Base-by-base conservation (phyloP, 2,113 vertebrate species). In the Delphinapterus leucas region DNA sequence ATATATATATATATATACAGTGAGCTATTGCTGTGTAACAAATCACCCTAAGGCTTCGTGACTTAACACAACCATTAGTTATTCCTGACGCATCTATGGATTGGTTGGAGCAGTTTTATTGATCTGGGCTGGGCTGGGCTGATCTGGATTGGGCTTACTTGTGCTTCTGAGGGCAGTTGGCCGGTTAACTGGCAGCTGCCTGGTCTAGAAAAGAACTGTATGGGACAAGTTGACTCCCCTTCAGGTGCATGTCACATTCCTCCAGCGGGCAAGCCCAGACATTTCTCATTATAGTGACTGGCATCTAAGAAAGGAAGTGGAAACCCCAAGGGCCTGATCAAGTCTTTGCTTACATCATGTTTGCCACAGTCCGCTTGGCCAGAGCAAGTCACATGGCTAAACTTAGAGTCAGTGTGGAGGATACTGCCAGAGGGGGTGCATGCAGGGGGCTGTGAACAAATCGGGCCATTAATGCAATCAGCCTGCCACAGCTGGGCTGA, bases 11-110 rank as follows among this genome's bases (percentile, higher is more conserved):
- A 2, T 88, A 15, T 76, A 38, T 38, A 38, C 14, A 14, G 13
- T 44, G 73, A 41, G 68, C 67, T 65, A 4, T 74, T 79, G 82
- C 53, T 71, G 3, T 5, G 14, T 77, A 61, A 77, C 44, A 55
- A 93, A 36, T n/a, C 15, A 44, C 28, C 11, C 25, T n/a, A 41
- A 17, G 15, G 58, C 33, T 70, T 41, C 10, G 25, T 17, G 53
- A 61, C 60, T 81, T 88, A 12, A 83, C 63, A 18, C 31, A 31
- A 18, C 41, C 10, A 2, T 53, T 47, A 17, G 25, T n/a, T 41
- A 4, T 31, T 17, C 5, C 11, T 49, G 15, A 8, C 0, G 1
- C 9, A 2, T 8, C 33, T 21, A 0, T 1, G 4, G 33, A 25
- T 23, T 53, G 65, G 8, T 38, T n/a, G 65, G 67, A 55, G 38